phyloP scores from a whole-genome alignment of 2,888 invertebrate species.

The Cantharis rustica region DNA sequence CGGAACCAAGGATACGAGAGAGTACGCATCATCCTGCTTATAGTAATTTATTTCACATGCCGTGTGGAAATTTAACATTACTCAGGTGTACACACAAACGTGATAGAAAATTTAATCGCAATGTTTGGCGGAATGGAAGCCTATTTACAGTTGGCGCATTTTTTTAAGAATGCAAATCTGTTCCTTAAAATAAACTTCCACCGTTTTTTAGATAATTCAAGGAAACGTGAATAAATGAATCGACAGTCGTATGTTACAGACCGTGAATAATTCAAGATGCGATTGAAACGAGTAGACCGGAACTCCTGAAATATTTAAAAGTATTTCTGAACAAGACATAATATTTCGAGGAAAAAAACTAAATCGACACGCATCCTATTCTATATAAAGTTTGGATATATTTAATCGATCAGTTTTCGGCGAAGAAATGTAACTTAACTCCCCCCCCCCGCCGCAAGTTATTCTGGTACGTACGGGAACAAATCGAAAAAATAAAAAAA shows the following conservation, averaged over 20 bases:
- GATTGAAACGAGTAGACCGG: slow-evolving; percentile 9
- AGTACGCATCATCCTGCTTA: slow-evolving; percentile 30
- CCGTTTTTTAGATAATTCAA: slow-evolving; percentile 3
- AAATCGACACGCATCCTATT: not conserved
- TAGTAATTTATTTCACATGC: slow-evolving; percentile 23
- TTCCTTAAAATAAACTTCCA: not conserved
- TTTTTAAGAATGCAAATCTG: not conserved
- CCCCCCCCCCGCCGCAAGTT: not conserved
- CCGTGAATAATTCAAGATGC: slow-evolving; percentile 7
- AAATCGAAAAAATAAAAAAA: too few relatives aligned
- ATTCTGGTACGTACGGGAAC: not conserved
- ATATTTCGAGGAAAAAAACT: not conserved
- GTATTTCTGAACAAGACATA: not conserved
- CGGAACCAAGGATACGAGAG: slow-evolving; percentile 30
- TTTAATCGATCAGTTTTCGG: not conserved
- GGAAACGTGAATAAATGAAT: slow-evolving; percentile 3
- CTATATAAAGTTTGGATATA: not conserved
- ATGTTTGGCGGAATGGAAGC: not conserved
- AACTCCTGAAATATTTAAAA: slow-evolving; percentile 7
- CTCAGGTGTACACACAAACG: slow-evolving; percentile 14
- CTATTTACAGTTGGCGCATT: not conserved
- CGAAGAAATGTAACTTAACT: not conserved
- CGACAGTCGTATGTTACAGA: not conserved
- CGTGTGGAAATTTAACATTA: slow-evolving; percentile 15
- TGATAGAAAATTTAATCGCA: slow-evolving; percentile 16